Evolutionary conservation across 2,797 vertebrate genomes (phyloP).

Genomic region (Hydrocynus forskahlii): DNA sequence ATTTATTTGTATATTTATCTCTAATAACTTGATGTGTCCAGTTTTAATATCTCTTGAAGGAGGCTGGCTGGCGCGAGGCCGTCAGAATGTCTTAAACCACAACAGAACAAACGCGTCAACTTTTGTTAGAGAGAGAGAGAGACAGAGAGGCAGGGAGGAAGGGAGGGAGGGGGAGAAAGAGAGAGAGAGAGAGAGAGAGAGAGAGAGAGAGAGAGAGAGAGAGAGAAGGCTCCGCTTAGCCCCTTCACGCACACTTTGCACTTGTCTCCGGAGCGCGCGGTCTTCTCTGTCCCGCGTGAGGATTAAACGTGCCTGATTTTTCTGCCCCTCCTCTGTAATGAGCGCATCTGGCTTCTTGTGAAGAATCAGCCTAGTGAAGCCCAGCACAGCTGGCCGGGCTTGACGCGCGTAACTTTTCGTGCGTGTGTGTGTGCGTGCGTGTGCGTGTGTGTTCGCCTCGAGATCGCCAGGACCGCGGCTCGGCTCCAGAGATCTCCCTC

Average conservation of each 20-base stretch:
- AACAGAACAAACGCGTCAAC: background rate
- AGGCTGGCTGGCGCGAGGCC: too few relatives aligned
- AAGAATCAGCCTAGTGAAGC: background rate
- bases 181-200: conserved; percentile 10
- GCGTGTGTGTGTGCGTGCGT: too few relatives aligned
- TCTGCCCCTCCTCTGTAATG: background rate
- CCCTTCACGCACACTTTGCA: conserved; percentile 9
- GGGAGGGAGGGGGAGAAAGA: conserved; percentile 15
- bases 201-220: conserved; percentile 49
- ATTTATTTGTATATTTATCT: too few relatives aligned
- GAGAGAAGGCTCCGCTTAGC: background rate
- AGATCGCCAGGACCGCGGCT: background rate
- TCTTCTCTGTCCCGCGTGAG: background rate
- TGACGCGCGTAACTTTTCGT: conserved; percentile 9
- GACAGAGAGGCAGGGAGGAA: conserved; percentile 19
- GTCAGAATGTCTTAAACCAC: background rate
- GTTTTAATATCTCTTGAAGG: too few relatives aligned
- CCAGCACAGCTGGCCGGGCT: background rate
- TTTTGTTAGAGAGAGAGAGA: background rate
- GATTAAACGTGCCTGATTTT: background rate
- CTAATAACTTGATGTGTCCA: too few relatives aligned
- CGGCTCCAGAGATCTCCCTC: background rate
- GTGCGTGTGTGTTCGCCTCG: background rate
- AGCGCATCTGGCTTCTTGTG: background rate
- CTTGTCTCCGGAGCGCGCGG: conserved; percentile 11